These are phyloP conservation scores for Tetheella fluctuosa DNA, from an alignment of 2,888 invertebrate species.

Conservation along the genomic window DNA sequence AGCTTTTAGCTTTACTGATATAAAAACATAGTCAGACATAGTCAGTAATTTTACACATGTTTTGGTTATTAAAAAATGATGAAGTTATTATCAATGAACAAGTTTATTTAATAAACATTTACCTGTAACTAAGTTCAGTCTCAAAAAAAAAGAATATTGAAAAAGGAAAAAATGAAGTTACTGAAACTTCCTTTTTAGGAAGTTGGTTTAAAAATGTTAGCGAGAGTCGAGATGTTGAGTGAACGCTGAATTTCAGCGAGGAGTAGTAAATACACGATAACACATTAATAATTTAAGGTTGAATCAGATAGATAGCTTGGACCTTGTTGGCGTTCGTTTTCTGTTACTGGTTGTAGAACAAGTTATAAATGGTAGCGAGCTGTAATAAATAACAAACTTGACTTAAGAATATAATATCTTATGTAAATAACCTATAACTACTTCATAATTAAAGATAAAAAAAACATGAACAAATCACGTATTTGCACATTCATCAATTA, in stretches of 20 bases:
- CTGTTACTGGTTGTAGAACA: slow-evolving; percentile 28
- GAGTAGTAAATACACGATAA: slow-evolving; percentile 49
- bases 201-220: slow-evolving; percentile 1
- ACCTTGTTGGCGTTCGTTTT: slow-evolving; percentile 41
- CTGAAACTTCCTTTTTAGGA: not conserved
- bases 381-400: not conserved
- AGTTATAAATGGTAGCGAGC: slow-evolving; percentile 21
- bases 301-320: slow-evolving; percentile 54
- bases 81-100: no score
- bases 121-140: no score
- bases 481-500: no score
- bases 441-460: not conserved
- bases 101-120: no score
- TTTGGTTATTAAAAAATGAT: no score
- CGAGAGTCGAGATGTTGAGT: slow-evolving; percentile 20
- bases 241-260: slow-evolving; percentile 25
- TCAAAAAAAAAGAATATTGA: no score
- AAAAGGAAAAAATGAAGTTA: not conserved
- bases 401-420: not conserved
- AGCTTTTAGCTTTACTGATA: no score
- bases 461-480: no score
- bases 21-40: no score
- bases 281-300: slow-evolving; percentile 66
- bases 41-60: no score
- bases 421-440: no score